These are phyloP conservation scores for Rhinophrynus dorsalis DNA, from an alignment of 2,797 vertebrate genomes.

Conservation along the genomic window DNA sequence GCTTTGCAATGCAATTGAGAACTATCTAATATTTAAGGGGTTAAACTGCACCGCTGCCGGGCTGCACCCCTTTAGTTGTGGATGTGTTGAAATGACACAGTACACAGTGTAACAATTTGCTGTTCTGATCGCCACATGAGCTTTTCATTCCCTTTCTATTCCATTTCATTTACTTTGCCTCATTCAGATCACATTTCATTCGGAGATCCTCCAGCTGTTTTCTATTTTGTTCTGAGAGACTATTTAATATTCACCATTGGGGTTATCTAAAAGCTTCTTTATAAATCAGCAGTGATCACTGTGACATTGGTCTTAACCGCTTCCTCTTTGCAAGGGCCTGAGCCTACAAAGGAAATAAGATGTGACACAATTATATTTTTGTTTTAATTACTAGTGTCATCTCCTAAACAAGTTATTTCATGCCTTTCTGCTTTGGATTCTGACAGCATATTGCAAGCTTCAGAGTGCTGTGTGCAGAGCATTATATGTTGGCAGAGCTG, in stretches of 20 bases:
- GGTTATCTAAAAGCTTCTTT: conserved; percentile 41
- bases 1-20: too few relatives aligned
- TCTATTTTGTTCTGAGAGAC: conserved; percentile 44
- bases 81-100: background rate
- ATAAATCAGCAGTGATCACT: conserved; percentile 37
- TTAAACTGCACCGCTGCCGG: too few relatives aligned
- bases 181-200: conserved; percentile 46
- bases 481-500: too few relatives aligned
- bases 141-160: background rate
- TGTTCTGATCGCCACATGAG: background rate
- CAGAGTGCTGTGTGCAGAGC: too few relatives aligned
- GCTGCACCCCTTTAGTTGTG: too few relatives aligned
- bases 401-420: too few relatives aligned
- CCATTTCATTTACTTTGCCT: background rate
- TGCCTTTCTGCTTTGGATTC: background rate
- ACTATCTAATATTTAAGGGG: too few relatives aligned
- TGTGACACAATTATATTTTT: background rate
- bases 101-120: background rate
- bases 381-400: background rate
- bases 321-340: background rate
- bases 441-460: too few relatives aligned
- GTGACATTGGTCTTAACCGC: conserved; percentile 23
- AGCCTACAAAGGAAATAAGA: background rate
- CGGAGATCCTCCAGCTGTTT: conserved; percentile 40
- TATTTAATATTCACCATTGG: conserved; percentile 48